Base-by-base conservation (phyloP, 2,113 vertebrate genomes). In the Sylvia atricapilla region DNA sequence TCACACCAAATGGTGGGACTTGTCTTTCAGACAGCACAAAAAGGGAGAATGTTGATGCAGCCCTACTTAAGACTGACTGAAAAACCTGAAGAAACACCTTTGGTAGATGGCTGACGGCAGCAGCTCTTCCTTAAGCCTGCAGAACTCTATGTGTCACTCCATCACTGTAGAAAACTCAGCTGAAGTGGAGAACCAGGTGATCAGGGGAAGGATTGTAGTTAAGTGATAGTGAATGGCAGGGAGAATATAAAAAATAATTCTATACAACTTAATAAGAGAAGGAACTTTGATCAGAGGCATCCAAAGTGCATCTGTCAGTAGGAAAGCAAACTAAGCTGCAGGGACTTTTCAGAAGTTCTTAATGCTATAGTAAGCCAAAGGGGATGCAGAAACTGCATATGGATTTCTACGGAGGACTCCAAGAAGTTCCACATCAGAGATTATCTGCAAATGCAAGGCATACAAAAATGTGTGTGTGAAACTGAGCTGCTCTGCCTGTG, bases 221-320 rank as follows among this genome's bases (percentile, higher is more conserved):
- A 94, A 89, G 52, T 67, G 30, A 79, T 66, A 13, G 7, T 58
- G 53, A 67, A 73, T 8, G 3, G n/a, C n/a, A 46, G 74, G 53
- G 24, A 86, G 35, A 84, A 50, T 82, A 76, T 76, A 73, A 74
- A 87, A 89, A 96, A 89, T 94, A 90, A 87, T 80, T 84, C 67
- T 67, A 19, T 35, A 62, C 52, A 50, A 39, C 31, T 84, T 87
- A 84, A 66, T 6, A 17, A 84, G 79, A 87, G 58, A 41, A 94
- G n/a, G 62, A 74, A 8, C 56, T 89, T 91, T 13, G 11, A 58
- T 90, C 59, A 91, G 94, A 68, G 58, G 59, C 83, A 84, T 67
- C 20, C 56, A 13, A 84, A 68, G 5, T 64, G 31, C 5, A 0
- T 83, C 75, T 85, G 58, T 90, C 81, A 60, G 79, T 69, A 66